phyloP scores from a whole-genome alignment of 2,797 vertebrate species.

The Rhinatrema bivittatum region DNA sequence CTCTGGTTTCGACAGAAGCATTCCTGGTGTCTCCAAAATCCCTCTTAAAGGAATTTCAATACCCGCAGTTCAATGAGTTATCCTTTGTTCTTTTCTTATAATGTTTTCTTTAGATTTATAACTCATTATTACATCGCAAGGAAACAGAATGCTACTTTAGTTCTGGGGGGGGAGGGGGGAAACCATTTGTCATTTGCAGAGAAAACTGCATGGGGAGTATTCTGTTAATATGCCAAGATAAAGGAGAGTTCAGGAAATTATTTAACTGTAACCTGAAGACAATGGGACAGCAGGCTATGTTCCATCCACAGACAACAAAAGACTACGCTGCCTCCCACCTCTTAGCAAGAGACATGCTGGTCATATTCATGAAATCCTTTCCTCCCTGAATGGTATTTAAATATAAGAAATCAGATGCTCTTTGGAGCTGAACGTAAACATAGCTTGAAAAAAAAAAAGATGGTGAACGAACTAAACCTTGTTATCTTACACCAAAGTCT shows the following conservation, averaged over 20 bases:
- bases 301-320: constrained; percentile 1
- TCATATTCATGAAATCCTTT: neutral
- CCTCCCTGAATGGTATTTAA: constrained; percentile 15
- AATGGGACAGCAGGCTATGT: neutral
- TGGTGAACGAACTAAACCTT: constrained; percentile 19
- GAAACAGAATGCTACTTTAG: too few relatives aligned
- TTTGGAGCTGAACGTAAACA: constrained; percentile 10
- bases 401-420: constrained; percentile 7
- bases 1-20: too few relatives aligned
- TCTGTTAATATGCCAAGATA: too few relatives aligned
- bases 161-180: too few relatives aligned
- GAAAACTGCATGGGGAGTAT: too few relatives aligned
- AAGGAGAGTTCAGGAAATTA: neutral
- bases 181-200: too few relatives aligned
- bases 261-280: constrained; percentile 3
- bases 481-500: constrained; percentile 24
- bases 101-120: too few relatives aligned
- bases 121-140: too few relatives aligned
- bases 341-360: neutral
- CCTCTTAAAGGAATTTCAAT: too few relatives aligned
- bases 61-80: too few relatives aligned
- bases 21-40: too few relatives aligned
- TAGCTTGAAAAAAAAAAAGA: constrained; percentile 21
- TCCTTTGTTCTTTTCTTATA: too few relatives aligned
- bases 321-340: neutral